Conservation (phyloP, 2,113 vertebrate genomes). For the Lophotis ruficrista region DNA sequence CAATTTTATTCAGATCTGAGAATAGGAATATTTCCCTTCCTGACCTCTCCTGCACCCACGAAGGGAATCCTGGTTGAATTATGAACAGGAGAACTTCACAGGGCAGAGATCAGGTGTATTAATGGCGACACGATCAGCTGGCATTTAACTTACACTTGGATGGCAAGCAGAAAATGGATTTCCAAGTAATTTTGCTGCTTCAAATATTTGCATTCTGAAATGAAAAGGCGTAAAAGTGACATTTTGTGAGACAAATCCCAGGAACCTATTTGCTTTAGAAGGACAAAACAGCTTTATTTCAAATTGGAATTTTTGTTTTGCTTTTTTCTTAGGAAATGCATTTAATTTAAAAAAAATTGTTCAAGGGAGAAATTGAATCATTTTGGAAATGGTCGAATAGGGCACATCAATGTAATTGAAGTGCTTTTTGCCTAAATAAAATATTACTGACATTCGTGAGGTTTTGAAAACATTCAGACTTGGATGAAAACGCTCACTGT, state of each 20-base stretch:
- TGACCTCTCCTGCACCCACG: not conserved
- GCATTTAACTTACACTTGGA: not conserved
- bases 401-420: not conserved
- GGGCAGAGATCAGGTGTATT: not conserved
- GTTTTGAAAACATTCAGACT: not conserved
- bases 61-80: not conserved
- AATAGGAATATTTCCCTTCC: not conserved
- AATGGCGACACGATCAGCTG: not conserved
- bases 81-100: not conserved
- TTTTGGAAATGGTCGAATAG: not conserved
- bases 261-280: not conserved
- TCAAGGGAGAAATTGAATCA: fast-evolving
- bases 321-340: not conserved
- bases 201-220: not conserved
- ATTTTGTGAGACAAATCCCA: not conserved
- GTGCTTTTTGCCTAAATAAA: not conserved
- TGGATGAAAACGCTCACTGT: fast-evolving
- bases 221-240: not conserved
- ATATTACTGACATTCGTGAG: not conserved
- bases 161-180: not conserved
- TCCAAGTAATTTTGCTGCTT: not conserved
- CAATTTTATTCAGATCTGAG: not conserved
- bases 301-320: not conserved
- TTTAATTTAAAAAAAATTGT: not conserved
- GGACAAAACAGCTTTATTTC: not conserved